phyloP scores from a whole-genome alignment of 2,113 vertebrate genomes.

The Propithecus coquereli region DNA sequence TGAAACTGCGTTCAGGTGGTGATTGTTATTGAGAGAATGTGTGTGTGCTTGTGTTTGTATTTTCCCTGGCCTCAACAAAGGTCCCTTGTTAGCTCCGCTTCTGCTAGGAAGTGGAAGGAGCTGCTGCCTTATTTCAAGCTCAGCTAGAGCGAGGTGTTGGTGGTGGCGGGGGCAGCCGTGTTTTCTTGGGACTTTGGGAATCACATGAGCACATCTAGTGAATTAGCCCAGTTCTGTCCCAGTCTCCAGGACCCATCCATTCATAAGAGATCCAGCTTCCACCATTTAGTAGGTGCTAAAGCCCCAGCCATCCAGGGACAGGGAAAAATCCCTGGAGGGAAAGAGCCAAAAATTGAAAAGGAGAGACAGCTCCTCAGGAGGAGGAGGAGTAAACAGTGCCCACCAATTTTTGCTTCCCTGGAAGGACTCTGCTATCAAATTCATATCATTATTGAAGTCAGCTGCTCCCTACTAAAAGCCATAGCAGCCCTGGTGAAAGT shows the following conservation, averaged over 20 bases:
- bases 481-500: conserved; percentile 60
- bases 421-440: conserved; percentile 17
- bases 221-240: background rate
- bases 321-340: background rate
- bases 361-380: background rate
- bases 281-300: background rate
- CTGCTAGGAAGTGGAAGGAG: background rate
- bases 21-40: background rate
- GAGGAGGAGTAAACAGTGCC: background rate
- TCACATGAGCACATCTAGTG: background rate
- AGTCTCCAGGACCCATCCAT: background rate
- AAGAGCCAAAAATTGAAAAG: background rate
- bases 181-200: conserved; percentile 15
- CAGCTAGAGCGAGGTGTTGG: background rate
- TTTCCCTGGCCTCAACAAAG: conserved; percentile 17
- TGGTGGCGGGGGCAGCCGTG: background rate
- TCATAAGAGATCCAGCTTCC: background rate
- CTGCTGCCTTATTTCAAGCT: conserved; percentile 8
- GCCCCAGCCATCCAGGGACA: background rate
- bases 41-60: background rate
- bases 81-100: conserved; percentile 43
- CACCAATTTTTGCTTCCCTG: background rate
- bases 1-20: background rate
- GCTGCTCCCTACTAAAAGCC: conserved; percentile 54
- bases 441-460: conserved; percentile 58